Evolutionary conservation across 2,797 vertebrate species (phyloP), one percentile per base, ranked within the genome.

Genomic region (Phoeniculus purpureus): DNA sequence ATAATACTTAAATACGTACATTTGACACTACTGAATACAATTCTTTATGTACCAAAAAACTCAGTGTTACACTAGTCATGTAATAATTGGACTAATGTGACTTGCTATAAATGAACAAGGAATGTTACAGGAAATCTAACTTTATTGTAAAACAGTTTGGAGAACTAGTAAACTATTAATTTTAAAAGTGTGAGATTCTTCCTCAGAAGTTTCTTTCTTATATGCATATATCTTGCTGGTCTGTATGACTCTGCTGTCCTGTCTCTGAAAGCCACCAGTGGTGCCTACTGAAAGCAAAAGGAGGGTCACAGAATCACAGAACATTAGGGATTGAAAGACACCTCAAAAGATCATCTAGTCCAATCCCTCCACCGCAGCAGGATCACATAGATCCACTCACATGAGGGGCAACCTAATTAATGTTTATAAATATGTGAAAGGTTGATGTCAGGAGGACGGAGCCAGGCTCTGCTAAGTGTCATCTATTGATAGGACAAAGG

Each of bases 201-300:
- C 75, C 9, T 15, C 6, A 54, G 20, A 61, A 52, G 8, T 3
- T 20, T 80, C 7, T 34, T 18, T 4, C 7, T 26, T 67, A 15
- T 18, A 9, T 18, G 5, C 1, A 10, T 45, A 73, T 43, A 32
- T 10, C 52, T 4, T n/a, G 4, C 9, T 66, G 40, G 7, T 4
- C 21, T 47, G 2, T 16, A 17, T 6, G 4, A 2, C 8, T 6
- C 9, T 59, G 1, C 9, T 56, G 11, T 16, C 9, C 7, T 56
- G 25, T 47, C 8, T 37, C 13, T 25, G 12, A 32, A 37, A 10
- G 13, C 15, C 19, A 10, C 16, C 10, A 9, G 15, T 65, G 21
- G 19, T 47, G 5, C 19, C 34, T 65, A 4, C 19, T 9, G 32
- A 54, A 84, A 74, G 45, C 2, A 58, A 52, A 77, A 65, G 6